phyloP scores from a whole-genome alignment of 64 coral and sea anemone species.

The Porites lutea region DNA sequence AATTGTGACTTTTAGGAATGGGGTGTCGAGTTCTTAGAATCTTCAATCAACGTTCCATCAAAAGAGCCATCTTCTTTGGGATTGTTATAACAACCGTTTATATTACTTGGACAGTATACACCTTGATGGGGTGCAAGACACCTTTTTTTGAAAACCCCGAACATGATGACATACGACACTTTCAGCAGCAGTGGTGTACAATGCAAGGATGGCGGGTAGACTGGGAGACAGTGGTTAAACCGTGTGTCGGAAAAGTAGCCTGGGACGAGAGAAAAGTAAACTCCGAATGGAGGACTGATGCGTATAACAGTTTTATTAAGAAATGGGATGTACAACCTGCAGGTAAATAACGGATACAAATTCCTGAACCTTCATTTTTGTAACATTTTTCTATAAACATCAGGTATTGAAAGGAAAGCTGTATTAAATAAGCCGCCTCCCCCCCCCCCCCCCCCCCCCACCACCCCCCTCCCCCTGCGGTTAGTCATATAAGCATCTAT shows the following conservation, averaged over 20 bases:
- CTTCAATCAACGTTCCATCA: neutral
- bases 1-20: no score
- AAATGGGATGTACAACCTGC: slow-evolving; percentile 63
- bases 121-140: no score
- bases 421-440: no score
- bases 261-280: slow-evolving; percentile 65
- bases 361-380: no score
- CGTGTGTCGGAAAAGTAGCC: slow-evolving; percentile 54
- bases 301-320: slow-evolving; percentile 62
- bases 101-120: neutral
- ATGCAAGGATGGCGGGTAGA: slow-evolving; percentile 82
- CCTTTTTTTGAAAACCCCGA: neutral
- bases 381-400: no score
- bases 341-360: no score
- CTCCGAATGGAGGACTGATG: slow-evolving; percentile 61
- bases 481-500: no score
- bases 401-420: no score
- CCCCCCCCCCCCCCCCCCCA: no score
- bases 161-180: neutral
- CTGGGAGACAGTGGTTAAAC: slow-evolving; percentile 65
- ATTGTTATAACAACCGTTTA: neutral
- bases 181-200: slow-evolving; percentile 57
- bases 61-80: neutral
- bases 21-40: neutral
- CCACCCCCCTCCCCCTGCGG: no score